A percentile compares a stretch with the other conserved stretches of the same genome.
Evolutionary conservation across 2,888 invertebrate species (phyloP).

Genomic region (Hedychridium roseum): DNA sequence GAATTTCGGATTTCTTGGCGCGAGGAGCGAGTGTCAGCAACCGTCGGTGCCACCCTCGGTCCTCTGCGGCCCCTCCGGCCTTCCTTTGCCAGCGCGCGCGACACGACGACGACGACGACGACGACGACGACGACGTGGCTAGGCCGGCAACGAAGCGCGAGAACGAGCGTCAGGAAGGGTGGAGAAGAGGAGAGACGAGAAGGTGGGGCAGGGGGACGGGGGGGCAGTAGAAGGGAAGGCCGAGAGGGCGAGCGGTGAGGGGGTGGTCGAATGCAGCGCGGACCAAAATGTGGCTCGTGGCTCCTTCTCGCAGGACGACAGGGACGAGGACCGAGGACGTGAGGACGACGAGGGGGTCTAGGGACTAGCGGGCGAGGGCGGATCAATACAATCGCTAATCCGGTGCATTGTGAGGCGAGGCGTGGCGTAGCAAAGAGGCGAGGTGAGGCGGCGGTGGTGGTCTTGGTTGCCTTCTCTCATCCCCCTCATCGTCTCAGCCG

Average conservation of each 20-base stretch:
- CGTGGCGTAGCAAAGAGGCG: conserved; percentile 62
- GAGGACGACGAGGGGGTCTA: conserved; percentile 35
- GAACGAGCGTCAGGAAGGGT: conserved; percentile 7
- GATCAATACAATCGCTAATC: conserved; percentile 65
- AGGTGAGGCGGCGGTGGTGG: conserved; percentile 53
- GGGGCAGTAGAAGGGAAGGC: conserved; percentile 17
- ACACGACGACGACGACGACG: not conserved
- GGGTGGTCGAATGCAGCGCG: conserved; percentile 35
- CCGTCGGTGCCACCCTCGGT: conserved; percentile 7
- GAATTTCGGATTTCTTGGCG: conserved; percentile 41
- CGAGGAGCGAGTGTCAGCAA: conserved; percentile 34
- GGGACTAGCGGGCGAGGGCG: conserved; percentile 62
- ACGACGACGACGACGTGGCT: conserved; percentile 17
- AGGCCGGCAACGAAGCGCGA: conserved; percentile 5
- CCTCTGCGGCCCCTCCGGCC: not conserved
- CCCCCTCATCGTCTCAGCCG: conserved; percentile 43
- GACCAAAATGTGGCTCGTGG: conserved; percentile 51
- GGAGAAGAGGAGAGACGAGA: conserved; percentile 22
- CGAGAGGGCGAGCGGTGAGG: conserved; percentile 35
- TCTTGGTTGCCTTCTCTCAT: conserved; percentile 52
- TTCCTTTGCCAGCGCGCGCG: not conserved
- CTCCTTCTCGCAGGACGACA: conserved; percentile 41
- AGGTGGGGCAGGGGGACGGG: conserved; percentile 32
- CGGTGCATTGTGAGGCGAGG: conserved; percentile 64
- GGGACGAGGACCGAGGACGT: conserved; percentile 32